Conservation (phyloP, 1,140 invertebrate genomes). For the Mya arenaria region DNA sequence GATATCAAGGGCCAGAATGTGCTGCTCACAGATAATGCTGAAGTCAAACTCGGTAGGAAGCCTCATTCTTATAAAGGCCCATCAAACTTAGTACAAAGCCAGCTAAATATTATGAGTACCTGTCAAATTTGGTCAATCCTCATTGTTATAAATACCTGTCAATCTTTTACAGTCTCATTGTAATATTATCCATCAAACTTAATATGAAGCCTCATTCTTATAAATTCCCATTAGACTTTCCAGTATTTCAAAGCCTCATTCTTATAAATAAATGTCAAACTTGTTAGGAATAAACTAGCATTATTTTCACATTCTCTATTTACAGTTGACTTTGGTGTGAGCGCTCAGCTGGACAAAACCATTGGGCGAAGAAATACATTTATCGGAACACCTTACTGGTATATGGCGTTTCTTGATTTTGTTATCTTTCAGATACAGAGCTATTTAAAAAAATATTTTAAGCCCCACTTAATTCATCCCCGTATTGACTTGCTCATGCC, state of each 20-base stretch:
- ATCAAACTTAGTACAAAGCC: no score
- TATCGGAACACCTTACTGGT: slow-evolving; percentile 99
- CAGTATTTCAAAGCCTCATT: neutral
- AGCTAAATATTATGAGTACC: no score
- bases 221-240: no score
- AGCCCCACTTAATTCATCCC: no score
- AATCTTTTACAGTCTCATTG: neutral
- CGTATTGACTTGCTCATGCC: no score
- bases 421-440: no score
- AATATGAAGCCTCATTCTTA: neutral
- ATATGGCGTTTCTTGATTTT: no score
- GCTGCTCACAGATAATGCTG: slow-evolving; percentile 98
- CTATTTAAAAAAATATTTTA: no score
- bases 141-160: no score
- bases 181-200: neutral
- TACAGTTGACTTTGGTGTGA: slow-evolving; percentile 99
- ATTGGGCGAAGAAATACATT: slow-evolving; percentile 99
- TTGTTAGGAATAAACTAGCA: neutral
- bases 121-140: no score
- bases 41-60: slow-evolving; percentile 92
- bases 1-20: slow-evolving; percentile 99
- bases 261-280: neutral
- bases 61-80: no score
- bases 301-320: slow-evolving; percentile 54
- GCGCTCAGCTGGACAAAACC: slow-evolving; percentile 98